Percentiles rank a stretch among this genome's conserved stretches.
Evolutionary conservation across 2,888 invertebrate genomes (phyloP).

Genomic region (Melieria picta): DNA sequence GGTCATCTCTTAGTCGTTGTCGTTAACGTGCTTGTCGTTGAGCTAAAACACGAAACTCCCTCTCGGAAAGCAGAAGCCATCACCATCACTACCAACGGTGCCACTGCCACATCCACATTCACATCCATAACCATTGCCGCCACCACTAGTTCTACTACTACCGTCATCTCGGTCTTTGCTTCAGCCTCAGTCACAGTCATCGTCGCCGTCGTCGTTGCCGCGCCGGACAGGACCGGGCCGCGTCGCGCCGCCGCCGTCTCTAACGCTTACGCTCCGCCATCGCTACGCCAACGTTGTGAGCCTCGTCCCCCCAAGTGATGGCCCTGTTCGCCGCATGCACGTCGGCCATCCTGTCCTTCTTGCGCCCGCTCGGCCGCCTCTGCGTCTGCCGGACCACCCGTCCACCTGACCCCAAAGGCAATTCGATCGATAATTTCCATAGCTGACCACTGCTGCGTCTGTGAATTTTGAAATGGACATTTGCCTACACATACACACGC

Average conservation of each 20-base stretch:
- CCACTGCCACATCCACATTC: not conserved
- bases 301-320: not conserved
- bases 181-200: no score
- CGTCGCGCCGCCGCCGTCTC: no score
- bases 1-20: constrained; percentile 59
- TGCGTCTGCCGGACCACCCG: constrained; percentile 55
- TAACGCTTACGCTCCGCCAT: constrained; percentile 18
- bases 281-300: constrained; percentile 30
- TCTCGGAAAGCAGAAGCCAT: constrained; percentile 16
- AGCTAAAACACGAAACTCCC: constrained; percentile 52
- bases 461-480: constrained; percentile 62
- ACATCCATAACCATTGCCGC: no score
- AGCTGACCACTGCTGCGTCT: constrained; percentile 64
- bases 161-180: constrained; percentile 4
- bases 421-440: constrained; percentile 66
- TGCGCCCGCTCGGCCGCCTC: constrained; percentile 33
- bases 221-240: no score
- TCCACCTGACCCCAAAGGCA: constrained; percentile 63
- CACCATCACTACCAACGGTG: constrained; percentile 25
- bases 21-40: constrained; percentile 60
- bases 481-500: constrained; percentile 52
- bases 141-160: constrained; percentile 38
- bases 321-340: constrained; percentile 3
- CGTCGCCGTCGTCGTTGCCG: no score
- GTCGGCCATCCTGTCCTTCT: not conserved